Base-by-base conservation (phyloP, 2,888 invertebrate species). In the Caenorhabditis virilis region DNA sequence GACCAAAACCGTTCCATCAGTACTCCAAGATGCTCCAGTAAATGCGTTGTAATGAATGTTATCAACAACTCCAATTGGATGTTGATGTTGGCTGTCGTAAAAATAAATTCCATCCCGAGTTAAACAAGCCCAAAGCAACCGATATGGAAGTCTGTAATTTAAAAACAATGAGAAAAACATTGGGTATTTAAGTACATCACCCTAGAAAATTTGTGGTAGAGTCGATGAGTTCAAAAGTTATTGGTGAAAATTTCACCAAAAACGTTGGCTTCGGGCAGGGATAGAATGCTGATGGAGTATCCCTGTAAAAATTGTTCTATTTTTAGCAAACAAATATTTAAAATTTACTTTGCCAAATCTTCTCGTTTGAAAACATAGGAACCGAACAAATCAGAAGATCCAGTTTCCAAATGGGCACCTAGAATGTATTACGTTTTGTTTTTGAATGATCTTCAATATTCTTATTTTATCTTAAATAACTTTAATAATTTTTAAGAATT, bases 51-150 rank as follows among this genome's bases (percentile, higher is more conserved):
- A 93, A 84, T 93, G 93, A 72, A 93, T 91, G 81, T 92, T 90
- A 23, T 90, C 89, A 53, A 93, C 87, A 51, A 89, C 86, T 0
- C 60, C 92, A 84, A 94, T 89, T 0, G 93, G 93, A 35, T 88
- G 85, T 3, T 86, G 83, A 81, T 92, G 91, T 83, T 93, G 92
- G 0, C 92, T 92, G 81, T 94, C 93, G 82, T 92, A 93, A 38
- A 94, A 85, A 56, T 91, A 86, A 30, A 98, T 89, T 1, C 84
- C 80, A 77, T 90, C 90, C 75, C 90, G 89, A 1, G 95, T 93
- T 20, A 91, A 93, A 15, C 95, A 90, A 0, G 95, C 95, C 83
- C 94, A 91, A 56, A 98, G 86, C 86, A 92, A 88, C 61, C 95
- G 88, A 83, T 90, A 91, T 0, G 90, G 89, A 39, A 91, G 84